phyloP scores from a whole-genome alignment of 2,888 invertebrate genomes.

The Drosophila mercatorum region DNA sequence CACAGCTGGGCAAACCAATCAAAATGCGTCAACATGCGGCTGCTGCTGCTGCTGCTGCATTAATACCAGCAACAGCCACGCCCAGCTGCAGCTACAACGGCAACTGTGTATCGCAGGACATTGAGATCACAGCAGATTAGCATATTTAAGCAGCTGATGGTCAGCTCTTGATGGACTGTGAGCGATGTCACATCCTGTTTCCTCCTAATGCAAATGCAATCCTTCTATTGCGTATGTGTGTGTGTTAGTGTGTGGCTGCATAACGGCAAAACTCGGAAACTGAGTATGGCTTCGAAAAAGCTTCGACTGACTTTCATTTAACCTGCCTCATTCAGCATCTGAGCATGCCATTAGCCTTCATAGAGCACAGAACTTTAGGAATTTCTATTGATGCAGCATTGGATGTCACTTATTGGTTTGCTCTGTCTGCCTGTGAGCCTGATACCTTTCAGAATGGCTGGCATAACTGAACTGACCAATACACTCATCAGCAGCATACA shows the following conservation, averaged over 20 bases:
- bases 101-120: neutral
- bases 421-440: neutral
- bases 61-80: conserved; percentile 6
- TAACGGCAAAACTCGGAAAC: conserved; percentile 8
- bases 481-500: neutral
- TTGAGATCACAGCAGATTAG: conserved; percentile 42
- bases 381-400: conserved; percentile 15
- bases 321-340: conserved; percentile 18
- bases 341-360: conserved; percentile 1
- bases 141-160: conserved; percentile 54
- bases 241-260: neutral
- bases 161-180: conserved; percentile 15
- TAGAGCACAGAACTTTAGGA: neutral
- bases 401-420: conserved; percentile 7
- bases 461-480: conserved; percentile 2
- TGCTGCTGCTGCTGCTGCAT: neutral
- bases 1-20: conserved; percentile 24
- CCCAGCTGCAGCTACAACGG: conserved; percentile 3
- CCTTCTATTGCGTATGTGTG: neutral
- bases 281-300: conserved; percentile 22
- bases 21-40: conserved; percentile 35
- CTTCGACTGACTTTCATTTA: conserved; percentile 23
- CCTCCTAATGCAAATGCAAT: conserved; percentile 10
- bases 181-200: neutral
- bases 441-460: conserved; percentile 3